Evolutionary conservation across 2,797 vertebrate genomes (phyloP), one percentile per base, ranked within the genome.

Genomic region (Pogonophryne albipinna): DNA sequence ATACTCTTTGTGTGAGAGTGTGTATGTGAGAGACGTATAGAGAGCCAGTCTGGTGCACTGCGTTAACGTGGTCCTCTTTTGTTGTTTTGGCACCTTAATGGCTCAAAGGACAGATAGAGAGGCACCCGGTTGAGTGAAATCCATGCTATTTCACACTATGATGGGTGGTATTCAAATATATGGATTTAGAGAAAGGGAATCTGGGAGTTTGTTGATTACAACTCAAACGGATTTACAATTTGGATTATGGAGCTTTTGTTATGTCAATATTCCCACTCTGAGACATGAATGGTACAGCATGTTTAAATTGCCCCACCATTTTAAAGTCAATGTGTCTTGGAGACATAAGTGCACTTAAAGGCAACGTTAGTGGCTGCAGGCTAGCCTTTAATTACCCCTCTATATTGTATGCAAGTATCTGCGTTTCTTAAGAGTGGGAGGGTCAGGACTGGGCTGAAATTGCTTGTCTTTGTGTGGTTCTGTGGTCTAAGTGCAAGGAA

Each of bases 291-390:
- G 71, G 69, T 66, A 66, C 71, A 64, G 70, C 57, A 72, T 63
- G 41, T 74, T 65, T 62, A 89, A 90, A 90, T 86, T 80, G 75
- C 81, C 51, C 59, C 63, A 63, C 80, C 72, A 86, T 89, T 92
- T 90, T 87, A 83, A 79, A 87, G 80, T 89, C 70, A 79, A 79
- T 84, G 83, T 78, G 80, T 90, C 84, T 92, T 84, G 45, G 66
- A 83, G 77, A 85, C 81, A 16, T 89, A 90, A 92, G 90, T 91
- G 90, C 87, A 92, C 88, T 93, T 89, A 87, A 74, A 89, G 82
- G 79, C 78, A 81, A 62, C 59, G 69, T 82, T 83, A 69, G 63
- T 51, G 66, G 71, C 75, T 19, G 13, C 19, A 63, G 56, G 65
- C 66, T 71, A 74, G 71, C 74, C 74, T 87, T 91, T 92, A 93